Conservation (phyloP, 2,888 invertebrate species). For the Cheilosia variabilis region DNA sequence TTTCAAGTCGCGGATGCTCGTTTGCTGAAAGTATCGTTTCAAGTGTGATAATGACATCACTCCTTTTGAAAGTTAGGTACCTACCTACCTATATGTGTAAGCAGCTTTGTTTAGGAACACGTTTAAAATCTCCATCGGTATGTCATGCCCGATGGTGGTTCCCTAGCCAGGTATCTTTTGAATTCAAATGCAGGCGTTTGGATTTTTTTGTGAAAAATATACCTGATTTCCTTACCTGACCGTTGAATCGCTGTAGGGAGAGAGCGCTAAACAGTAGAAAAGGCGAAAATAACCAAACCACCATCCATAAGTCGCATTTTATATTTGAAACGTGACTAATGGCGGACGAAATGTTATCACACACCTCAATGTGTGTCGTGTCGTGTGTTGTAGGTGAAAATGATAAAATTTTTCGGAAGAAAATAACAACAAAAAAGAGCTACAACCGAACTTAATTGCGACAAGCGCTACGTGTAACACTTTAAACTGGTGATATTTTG, state of each 20-base stretch:
- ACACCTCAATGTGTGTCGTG: constrained; percentile 3
- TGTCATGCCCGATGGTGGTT: background rate
- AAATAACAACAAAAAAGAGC: constrained; percentile 12
- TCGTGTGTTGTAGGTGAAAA: constrained; percentile 32
- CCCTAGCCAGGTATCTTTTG: background rate
- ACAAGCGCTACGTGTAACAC: constrained; percentile 54
- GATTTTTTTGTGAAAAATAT: background rate
- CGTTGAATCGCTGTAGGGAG: constrained; percentile 5
- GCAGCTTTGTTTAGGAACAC: constrained; percentile 7
- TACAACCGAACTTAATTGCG: constrained; percentile 36
- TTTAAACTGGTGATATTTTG: constrained; percentile 30
- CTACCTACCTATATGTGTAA: background rate
- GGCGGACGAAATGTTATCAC: constrained; percentile 49
- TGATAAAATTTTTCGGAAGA: constrained; percentile 31
- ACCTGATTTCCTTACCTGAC: too few relatives aligned
- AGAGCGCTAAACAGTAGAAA: constrained; percentile 11
- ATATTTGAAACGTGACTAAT: constrained; percentile 60
- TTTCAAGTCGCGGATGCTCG: constrained; percentile 49
- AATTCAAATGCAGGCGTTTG: background rate
- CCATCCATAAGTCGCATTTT: constrained; percentile 55
- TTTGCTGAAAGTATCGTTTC: background rate
- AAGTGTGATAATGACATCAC: constrained; percentile 59
- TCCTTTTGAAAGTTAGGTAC: background rate
- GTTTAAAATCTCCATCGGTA: constrained; percentile 21
- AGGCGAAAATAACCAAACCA: constrained; percentile 13